Conservation (phyloP, 2,888 invertebrate genomes). For the Alitta virens region DNA sequence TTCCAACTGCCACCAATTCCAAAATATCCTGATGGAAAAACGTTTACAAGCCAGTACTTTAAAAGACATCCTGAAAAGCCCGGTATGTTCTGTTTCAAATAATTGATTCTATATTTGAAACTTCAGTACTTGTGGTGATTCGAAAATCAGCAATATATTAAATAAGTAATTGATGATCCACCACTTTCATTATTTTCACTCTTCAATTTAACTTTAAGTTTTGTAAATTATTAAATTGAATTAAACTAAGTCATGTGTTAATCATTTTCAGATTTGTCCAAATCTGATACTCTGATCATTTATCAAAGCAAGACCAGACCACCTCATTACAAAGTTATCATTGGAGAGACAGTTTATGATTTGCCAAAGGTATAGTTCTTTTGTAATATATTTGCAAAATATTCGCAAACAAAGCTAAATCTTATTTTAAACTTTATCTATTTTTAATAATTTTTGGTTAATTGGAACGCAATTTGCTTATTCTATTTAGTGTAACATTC, state of each 20-base stretch:
- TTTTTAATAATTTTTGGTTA: not conserved
- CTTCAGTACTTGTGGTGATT: not conserved
- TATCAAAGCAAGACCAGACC: conserved; percentile 67
- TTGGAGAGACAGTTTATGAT: conserved; percentile 68
- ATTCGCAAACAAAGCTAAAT: not conserved
- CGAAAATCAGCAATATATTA: too few relatives aligned
- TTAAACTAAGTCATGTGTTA: too few relatives aligned
- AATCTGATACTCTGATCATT: conserved; percentile 63
- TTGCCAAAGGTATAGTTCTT: conserved; percentile 64
- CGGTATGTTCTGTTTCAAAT: conserved; percentile 45
- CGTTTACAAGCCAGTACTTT: conserved; percentile 56
- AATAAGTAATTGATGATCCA: too few relatives aligned
- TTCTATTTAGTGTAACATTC: not conserved
- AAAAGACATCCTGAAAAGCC: conserved; percentile 58
- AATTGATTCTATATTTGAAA: not conserved
- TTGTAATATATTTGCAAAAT: not conserved
- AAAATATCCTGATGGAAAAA: conserved; percentile 56
- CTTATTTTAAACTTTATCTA: not conserved
- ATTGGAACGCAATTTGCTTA: not conserved
- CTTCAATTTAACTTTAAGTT: not conserved
- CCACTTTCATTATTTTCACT: not conserved
- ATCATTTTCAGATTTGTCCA: conserved; percentile 33
- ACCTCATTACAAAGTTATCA: conserved; percentile 70
- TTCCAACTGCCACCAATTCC: conserved; percentile 66
- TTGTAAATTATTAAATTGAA: too few relatives aligned